phyloP scores from a whole-genome alignment of 1,140 invertebrate genomes.

The Rhopalosiphum padi region DNA sequence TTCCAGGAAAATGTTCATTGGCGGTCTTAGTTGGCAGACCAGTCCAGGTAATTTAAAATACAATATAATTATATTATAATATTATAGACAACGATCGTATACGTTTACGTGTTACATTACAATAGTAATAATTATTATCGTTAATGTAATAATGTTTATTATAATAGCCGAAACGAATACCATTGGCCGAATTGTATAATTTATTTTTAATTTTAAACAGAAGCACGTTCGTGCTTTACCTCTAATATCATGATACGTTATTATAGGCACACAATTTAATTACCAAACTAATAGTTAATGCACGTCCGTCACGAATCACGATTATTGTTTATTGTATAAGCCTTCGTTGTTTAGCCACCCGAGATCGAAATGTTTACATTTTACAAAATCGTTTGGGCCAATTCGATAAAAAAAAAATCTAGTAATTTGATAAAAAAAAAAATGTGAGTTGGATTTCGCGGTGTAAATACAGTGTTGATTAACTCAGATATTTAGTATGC shows the following conservation, averaged over 20 bases:
- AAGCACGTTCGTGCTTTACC: slow-evolving; percentile 40
- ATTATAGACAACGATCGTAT: neutral
- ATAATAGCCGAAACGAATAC: neutral
- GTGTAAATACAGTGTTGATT: neutral
- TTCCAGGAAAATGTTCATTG: slow-evolving; percentile 99
- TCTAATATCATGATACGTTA: neutral
- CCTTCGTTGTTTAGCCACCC: neutral
- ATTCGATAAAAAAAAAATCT: neutral
- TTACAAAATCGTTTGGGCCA: neutral
- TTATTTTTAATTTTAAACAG: slow-evolving; percentile 31
- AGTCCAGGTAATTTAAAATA: slow-evolving; percentile 85
- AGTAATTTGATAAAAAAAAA: neutral
- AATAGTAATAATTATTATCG: neutral
- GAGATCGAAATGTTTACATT: neutral
- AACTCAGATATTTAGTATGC: neutral
- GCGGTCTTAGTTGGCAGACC: slow-evolving; percentile 98
- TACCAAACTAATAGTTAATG: neutral
- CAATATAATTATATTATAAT: neutral
- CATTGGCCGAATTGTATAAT: slow-evolving; percentile 11
- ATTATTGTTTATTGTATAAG: neutral
- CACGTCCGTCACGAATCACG: slow-evolving; percentile 12
- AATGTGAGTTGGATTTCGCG: neutral
- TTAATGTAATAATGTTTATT: neutral
- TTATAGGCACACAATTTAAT: neutral
- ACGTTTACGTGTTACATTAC: neutral